These are phyloP conservation scores for Corythoichthys intestinalis DNA, from an alignment of 2,113 vertebrate genomes.

Conservation along the genomic window DNA sequence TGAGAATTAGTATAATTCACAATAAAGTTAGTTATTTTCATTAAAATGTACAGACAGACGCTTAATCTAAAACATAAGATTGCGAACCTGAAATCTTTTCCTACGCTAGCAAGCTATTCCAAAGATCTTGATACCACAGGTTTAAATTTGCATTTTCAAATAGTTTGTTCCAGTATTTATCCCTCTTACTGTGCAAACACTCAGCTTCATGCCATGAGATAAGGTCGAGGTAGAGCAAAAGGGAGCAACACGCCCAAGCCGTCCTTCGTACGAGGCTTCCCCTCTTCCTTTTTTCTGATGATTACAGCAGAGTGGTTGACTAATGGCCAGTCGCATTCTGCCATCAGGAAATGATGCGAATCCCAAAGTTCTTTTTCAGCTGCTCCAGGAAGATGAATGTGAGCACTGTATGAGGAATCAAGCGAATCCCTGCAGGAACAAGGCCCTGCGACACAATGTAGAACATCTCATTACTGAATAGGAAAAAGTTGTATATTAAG, in stretches of 20 bases:
- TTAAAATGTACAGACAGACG: not conserved
- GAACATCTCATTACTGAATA: not conserved
- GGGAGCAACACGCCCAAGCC: conserved; percentile 9
- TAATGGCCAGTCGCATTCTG: not conserved
- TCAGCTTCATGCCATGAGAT: conserved; percentile 2
- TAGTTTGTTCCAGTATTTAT: conserved; percentile 9
- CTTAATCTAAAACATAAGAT: not conserved
- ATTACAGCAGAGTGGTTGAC: not conserved
- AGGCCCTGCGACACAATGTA: conserved; percentile 73
- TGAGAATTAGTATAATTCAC: conserved; percentile 12
- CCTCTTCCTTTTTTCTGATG: conserved; percentile 12
- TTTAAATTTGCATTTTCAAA: not conserved
- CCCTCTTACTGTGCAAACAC: conserved; percentile 1
- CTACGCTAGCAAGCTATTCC: not conserved
- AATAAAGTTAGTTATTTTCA: not conserved
- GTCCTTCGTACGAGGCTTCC: not conserved
- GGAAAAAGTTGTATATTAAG: not conserved
- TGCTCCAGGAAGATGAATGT: conserved; percentile 89
- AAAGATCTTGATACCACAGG: not conserved
- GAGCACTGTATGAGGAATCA: conserved; percentile 84
- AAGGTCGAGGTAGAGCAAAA: conserved; percentile 39
- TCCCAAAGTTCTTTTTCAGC: conserved; percentile 82
- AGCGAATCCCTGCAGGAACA: conserved; percentile 81
- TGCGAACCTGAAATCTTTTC: not conserved
- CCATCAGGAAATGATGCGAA: conserved; percentile 74